These are phyloP conservation scores for Tryphoninae sp. DNA, from an alignment of 2,888 invertebrate genomes.

Conservation along the genomic window DNA sequence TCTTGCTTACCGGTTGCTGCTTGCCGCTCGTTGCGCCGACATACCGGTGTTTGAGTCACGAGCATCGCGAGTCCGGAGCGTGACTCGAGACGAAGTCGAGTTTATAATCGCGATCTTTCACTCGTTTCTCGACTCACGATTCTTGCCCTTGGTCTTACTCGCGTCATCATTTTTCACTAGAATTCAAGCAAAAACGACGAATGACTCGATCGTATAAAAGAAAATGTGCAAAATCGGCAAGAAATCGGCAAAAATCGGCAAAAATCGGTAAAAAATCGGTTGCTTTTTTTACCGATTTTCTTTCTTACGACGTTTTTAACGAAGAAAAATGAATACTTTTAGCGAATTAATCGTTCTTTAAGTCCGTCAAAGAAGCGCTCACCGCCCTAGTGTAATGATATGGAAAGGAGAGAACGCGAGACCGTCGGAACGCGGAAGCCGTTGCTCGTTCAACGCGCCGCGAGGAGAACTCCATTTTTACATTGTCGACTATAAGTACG, in stretches of 20 bases:
- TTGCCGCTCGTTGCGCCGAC: constrained; percentile 1
- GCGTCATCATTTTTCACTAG: not conserved
- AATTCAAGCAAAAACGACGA: not conserved
- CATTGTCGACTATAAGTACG: not conserved
- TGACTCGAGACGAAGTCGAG: constrained; percentile 21
- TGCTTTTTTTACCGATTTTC: not conserved
- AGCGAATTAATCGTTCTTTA: not conserved
- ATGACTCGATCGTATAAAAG: not conserved
- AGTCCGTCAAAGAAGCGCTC: not conserved
- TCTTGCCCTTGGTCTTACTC: not conserved
- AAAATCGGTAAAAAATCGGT: too few relatives aligned
- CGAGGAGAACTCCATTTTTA: too few relatives aligned
- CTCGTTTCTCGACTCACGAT: not conserved
- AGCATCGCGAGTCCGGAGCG: constrained; percentile 31
- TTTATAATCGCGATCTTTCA: not conserved
- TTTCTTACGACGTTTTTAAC: not conserved
- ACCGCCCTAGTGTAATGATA: constrained; percentile 20
- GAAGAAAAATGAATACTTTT: not conserved
- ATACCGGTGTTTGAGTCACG: constrained; percentile 50
- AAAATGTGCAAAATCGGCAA: not conserved
- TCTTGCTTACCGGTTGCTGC: not conserved
- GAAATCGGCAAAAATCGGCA: too few relatives aligned
- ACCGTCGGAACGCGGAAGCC: constrained; percentile 67
- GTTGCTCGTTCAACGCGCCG: not conserved
- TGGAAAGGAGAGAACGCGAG: constrained; percentile 42